Conservation (phyloP, 92 coral and sea anemone genomes). For the Porites lobata region DNA sequence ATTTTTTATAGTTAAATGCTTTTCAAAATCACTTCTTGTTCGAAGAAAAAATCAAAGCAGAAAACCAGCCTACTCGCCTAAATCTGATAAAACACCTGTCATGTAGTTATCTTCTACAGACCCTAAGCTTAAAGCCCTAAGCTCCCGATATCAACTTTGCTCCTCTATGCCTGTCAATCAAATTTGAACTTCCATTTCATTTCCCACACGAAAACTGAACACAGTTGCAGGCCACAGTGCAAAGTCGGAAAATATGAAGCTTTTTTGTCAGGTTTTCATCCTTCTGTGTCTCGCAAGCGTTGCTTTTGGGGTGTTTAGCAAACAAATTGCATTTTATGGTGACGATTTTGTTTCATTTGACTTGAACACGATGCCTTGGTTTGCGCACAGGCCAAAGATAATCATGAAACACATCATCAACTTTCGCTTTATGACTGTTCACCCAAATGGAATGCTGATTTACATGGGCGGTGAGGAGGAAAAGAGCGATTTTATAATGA, state of each 20-base stretch:
- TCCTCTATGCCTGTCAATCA: too few relatives aligned
- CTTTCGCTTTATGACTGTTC: conserved; percentile 23
- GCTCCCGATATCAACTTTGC: too few relatives aligned
- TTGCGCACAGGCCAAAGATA: background rate
- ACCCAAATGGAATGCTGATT: conserved; percentile 26
- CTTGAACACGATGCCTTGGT: background rate
- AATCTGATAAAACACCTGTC: too few relatives aligned
- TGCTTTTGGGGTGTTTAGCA: background rate
- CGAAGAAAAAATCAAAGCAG: too few relatives aligned
- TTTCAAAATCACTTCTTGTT: too few relatives aligned
- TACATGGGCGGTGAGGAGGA: conserved; percentile 20
- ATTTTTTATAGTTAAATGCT: too few relatives aligned
- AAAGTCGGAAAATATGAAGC: background rate
- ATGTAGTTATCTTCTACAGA: too few relatives aligned
- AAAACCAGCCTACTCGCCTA: too few relatives aligned
- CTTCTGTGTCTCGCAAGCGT: background rate
- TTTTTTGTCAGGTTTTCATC: background rate
- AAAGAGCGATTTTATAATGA: conserved; percentile 8
- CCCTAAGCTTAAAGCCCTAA: too few relatives aligned
- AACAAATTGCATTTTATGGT: conserved; percentile 27
- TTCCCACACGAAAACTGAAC: too few relatives aligned
- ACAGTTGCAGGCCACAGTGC: background rate
- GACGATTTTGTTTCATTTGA: conserved; percentile 35
- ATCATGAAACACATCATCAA: background rate
- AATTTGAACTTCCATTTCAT: too few relatives aligned